phyloP scores from a whole-genome alignment of 2,113 vertebrate species.

The Zosterops borbonicus region DNA sequence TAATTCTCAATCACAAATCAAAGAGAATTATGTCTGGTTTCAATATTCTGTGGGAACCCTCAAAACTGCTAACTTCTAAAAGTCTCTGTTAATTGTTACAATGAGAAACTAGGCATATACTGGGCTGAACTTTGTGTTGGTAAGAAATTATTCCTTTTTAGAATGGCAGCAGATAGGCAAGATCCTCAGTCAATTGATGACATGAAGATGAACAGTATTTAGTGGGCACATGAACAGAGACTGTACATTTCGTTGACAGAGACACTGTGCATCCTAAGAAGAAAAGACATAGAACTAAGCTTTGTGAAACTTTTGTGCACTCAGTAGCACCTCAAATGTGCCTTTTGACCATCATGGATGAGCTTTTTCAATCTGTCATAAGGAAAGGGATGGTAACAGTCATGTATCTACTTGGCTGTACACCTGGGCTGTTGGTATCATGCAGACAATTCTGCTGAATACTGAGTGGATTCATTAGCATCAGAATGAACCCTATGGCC shows the following conservation, averaged over 20 bases:
- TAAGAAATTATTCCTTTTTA: neutral
- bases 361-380: neutral
- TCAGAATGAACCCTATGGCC: constrained; percentile 7
- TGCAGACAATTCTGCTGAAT: neutral
- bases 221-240: neutral
- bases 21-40: neutral
- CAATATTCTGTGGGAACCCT: neutral
- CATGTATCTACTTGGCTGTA: neutral
- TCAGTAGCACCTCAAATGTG: neutral
- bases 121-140: neutral
- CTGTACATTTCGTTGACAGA: neutral
- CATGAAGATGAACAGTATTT: accelerated
- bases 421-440: neutral
- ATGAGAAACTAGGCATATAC: neutral
- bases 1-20: neutral
- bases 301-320: neutral
- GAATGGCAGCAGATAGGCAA: neutral
- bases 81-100: neutral
- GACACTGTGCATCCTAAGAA: neutral
- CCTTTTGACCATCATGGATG: neutral
- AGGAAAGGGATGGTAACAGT: neutral
- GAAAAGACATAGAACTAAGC: neutral
- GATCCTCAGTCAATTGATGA: neutral
- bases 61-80: neutral
- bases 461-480: constrained; percentile 12